phyloP scores from a whole-genome alignment of 2,113 vertebrate genomes.

The Pangasianodon hypophthalmus region DNA sequence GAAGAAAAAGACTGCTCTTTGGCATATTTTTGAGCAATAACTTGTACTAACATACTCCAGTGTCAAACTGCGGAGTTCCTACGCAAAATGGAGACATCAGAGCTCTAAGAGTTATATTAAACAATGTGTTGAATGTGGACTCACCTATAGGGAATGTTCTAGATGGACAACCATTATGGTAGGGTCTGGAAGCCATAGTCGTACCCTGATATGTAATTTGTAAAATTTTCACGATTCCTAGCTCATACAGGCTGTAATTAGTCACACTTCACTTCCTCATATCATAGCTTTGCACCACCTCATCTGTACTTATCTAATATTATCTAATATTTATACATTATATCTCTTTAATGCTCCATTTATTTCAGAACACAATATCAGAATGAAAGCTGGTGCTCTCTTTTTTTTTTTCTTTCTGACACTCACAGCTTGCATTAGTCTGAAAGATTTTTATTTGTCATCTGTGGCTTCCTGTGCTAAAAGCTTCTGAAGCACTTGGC shows the following conservation, averaged over 20 bases:
- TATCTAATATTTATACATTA: not conserved
- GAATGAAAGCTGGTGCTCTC: not conserved
- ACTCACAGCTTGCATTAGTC: not conserved
- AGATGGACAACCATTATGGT: not conserved
- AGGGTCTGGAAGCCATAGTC: too few relatives aligned
- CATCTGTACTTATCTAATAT: not conserved
- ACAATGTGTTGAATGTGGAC: not conserved
- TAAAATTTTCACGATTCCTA: not conserved
- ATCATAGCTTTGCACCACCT: not conserved
- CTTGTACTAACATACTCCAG: not conserved
- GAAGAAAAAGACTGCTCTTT: too few relatives aligned
- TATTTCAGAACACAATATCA: not conserved
- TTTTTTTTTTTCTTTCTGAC: not conserved
- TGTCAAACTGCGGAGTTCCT: not conserved
- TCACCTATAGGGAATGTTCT: not conserved
- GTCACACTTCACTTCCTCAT: not conserved
- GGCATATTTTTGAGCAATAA: not conserved
- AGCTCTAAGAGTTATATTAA: not conserved
- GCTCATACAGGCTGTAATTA: too few relatives aligned
- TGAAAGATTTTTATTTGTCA: not conserved
- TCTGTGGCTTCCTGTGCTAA: constrained; percentile 16
- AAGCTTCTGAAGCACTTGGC: constrained; percentile 13
- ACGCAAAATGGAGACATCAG: too few relatives aligned
- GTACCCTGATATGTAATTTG: too few relatives aligned
- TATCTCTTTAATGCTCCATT: not conserved